These are phyloP conservation scores for Nomada fucata DNA, from an alignment of 2,888 invertebrate species.

Conservation along the genomic window DNA sequence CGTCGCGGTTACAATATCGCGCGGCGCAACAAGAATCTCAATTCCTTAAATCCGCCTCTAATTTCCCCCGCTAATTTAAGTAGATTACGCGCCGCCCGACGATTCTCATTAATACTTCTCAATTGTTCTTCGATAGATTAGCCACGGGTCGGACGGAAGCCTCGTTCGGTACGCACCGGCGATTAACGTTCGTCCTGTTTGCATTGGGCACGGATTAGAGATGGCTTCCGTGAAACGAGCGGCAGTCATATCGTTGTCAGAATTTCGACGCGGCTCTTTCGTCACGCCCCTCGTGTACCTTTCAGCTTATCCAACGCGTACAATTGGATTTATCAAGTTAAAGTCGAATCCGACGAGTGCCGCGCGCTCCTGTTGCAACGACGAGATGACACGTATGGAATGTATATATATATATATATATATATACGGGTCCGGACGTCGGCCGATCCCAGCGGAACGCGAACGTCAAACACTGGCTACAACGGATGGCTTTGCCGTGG, in stretches of 20 bases:
- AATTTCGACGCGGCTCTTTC: constrained; percentile 61
- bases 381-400: constrained; percentile 12
- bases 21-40: too few species aligned
- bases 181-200: constrained; percentile 6
- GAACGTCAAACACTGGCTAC: constrained; percentile 26
- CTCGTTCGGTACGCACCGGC: neutral
- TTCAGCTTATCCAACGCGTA: constrained; percentile 75
- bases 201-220: constrained; percentile 33
- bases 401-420: neutral
- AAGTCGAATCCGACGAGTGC: constrained; percentile 61
- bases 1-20: too few species aligned
- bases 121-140: constrained; percentile 14
- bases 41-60: neutral
- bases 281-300: constrained; percentile 75
- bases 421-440: constrained; percentile 14
- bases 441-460: constrained; percentile 45
- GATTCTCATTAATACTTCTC: too few species aligned
- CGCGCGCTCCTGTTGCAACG: constrained; percentile 39
- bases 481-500: constrained; percentile 11
- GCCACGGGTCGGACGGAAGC: neutral
- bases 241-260: constrained; percentile 65
- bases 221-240: constrained; percentile 56
- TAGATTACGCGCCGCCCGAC: neutral
- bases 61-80: neutral
- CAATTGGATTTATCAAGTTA: constrained; percentile 76